Evolutionary conservation across 64 coral and sea anemone species (phyloP).

Genomic region (Catalaphyllia jardinei): DNA sequence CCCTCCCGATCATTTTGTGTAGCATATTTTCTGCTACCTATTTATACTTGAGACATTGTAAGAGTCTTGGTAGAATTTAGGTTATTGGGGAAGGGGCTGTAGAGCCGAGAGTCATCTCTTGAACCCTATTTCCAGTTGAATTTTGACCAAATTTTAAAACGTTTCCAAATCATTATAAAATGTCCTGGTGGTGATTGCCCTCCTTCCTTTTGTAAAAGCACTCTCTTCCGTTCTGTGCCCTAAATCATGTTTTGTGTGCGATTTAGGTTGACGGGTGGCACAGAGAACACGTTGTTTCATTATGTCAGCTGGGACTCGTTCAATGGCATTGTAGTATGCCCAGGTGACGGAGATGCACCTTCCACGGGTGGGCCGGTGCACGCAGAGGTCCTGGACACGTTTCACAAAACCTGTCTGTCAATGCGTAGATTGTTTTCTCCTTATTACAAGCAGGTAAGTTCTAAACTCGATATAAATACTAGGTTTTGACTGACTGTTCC

Average conservation of each 20-base stretch:
- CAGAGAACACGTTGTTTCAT: conserved; percentile 80
- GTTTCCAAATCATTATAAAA: too few relatives aligned
- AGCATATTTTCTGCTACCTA: not conserved
- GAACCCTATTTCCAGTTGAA: too few relatives aligned
- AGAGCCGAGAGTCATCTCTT: too few relatives aligned
- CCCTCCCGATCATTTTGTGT: too few relatives aligned
- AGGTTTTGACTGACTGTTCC: not conserved
- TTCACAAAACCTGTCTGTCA: conserved; percentile 71
- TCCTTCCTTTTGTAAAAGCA: not conserved
- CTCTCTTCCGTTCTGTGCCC: not conserved
- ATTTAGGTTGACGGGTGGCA: conserved; percentile 49
- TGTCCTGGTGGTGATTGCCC: not conserved
- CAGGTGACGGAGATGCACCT: conserved; percentile 23
- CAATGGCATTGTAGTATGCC: conserved; percentile 70
- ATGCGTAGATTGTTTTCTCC: conserved; percentile 72
- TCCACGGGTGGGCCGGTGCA: conserved; percentile 32
- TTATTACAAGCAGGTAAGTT: conserved; percentile 66
- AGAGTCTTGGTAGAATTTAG: not conserved
- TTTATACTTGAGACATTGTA: not conserved
- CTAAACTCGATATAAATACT: too few relatives aligned
- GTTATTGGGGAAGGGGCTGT: too few relatives aligned
- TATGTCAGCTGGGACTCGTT: conserved; percentile 69
- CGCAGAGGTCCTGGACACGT: conserved; percentile 62
- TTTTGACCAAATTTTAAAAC: too few relatives aligned
- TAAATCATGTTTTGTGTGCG: not conserved